phyloP scores from a whole-genome alignment of 2,797 vertebrate genomes.

The Amblyopsis hoosieri region DNA sequence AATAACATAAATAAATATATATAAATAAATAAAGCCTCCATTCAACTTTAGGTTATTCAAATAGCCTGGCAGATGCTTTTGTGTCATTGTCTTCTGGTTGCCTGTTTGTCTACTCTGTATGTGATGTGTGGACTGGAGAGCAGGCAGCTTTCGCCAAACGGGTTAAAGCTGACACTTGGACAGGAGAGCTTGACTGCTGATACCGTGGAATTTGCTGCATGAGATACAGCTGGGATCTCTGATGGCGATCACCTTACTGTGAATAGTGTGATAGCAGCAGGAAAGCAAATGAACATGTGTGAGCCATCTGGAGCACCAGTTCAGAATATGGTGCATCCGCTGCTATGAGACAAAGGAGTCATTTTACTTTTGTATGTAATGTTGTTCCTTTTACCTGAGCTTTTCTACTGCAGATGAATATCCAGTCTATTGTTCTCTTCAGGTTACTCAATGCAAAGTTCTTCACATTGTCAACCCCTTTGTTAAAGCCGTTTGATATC shows the following conservation, averaged over 20 bases:
- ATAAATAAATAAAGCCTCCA: slow-evolving; percentile 1
- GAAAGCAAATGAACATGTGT: slow-evolving; percentile 74
- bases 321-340: slow-evolving; percentile 61
- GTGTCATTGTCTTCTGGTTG: slow-evolving; percentile 8
- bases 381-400: slow-evolving; percentile 29
- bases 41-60: neutral
- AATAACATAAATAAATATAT: slow-evolving; percentile 27
- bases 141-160: slow-evolving; percentile 46
- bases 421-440: neutral
- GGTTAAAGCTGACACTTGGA: slow-evolving; percentile 54
- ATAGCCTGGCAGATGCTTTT: slow-evolving; percentile 4
- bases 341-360: slow-evolving; percentile 63
- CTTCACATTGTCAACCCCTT: too few relatives aligned
- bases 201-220: slow-evolving; percentile 62
- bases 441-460: too few relatives aligned
- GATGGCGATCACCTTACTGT: slow-evolving; percentile 73
- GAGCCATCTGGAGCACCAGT: slow-evolving; percentile 74
- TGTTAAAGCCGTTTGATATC: too few relatives aligned
- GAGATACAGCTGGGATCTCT: slow-evolving; percentile 66
- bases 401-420: slow-evolving; percentile 10
- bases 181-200: slow-evolving; percentile 53
- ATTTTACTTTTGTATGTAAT: slow-evolving; percentile 57
- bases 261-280: slow-evolving; percentile 69
- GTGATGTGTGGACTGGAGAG: slow-evolving; percentile 24
- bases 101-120: slow-evolving; percentile 25